Evolutionary conservation across 2,113 vertebrate species (phyloP), one percentile per base, ranked within the genome.

Genomic region (Osmerus eperlanus): DNA sequence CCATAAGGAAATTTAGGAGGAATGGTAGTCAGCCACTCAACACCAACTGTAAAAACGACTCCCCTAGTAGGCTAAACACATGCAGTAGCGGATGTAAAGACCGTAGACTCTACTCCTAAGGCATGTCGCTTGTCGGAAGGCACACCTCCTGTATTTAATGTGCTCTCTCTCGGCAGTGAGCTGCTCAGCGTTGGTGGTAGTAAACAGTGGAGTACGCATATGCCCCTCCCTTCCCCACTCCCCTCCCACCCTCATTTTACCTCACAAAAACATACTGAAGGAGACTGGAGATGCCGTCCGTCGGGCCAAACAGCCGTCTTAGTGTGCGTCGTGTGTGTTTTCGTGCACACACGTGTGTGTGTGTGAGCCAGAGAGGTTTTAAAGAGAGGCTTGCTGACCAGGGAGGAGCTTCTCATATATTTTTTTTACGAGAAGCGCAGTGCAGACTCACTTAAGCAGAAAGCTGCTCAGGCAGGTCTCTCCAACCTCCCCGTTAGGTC

Each of bases 171-270:
- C 58, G 13, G 14, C 71, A 21, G 32, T 47, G 41, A 47, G 9
- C 63, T n/a, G 54, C 64, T 19, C 47, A 18, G 32, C 15, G 61
- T 19, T 54, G 19, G 32, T 19, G 29, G 64, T 59, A n/a, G 55
- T 68, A 74, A 61, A 74, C 55, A 73, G 18, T 73, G 54, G 21
- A 66, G 53, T 66, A 55, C 63, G 19, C 56, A 61, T 67, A 63
- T 3, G 14, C 55, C 55, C n/a, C 36, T 8, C n/a, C 58, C 11
- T 23, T 59, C 56, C 21, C 60, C 25, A 28, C 25, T 28, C 25
- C 19, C 58, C 3, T 23, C 58, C 58, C 58, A 25, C 28, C 28
- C 61, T 32, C 8, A 6, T 14, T 63, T 63, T 19, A 56, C 59
- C 58, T 51, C 32, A 19, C 13, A 14, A 59, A 62, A 36, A 61